Evolutionary conservation across 2,888 invertebrate genomes (phyloP), one percentile per base, ranked within the genome.

Genomic region (Epicampocera succincta): DNA sequence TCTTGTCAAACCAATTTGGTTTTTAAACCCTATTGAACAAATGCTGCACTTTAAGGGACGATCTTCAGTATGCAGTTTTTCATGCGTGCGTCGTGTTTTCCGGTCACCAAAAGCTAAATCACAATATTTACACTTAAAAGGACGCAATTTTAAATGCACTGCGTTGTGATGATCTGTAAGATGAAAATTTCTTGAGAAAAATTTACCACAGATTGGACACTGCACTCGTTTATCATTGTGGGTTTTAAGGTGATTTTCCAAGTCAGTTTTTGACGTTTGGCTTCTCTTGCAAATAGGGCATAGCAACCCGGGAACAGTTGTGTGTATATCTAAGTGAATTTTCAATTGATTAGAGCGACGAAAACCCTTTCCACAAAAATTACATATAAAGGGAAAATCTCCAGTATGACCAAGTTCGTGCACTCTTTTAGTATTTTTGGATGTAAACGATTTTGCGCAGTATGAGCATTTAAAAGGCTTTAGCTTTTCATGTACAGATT

Each of bases 231-330:
- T 74, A 25, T 73, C 82, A 50, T 63, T 33, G 50, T 84, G 84
- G 3, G 12, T 29, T 61, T 66, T 52, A 21, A 84, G 40, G 33
- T 84, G 84, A 17, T 74, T 61, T 40, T 72, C 56, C 15, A 84
- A 46, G 42, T 78, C 77, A 33, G 60, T 52, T 15, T 25, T n/a
- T 15, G 77, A 50, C n/a, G 42, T 40, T 63, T 80, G 80, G 6
- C 65, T 52, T 60, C 84, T 80, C 63, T 83, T 77, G 19, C 84
- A 84, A 60, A 84, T 80, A 11, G 73, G 74, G 58, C 84, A 84
- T 17, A 84, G 21, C 12, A 84, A 66, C 6, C 80, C 80, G 11
- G 69, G 58, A 17, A n/a, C 61, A 33, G 77, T 71, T 11, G 80
- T 78, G 72, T 84, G 84, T 38, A 61, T 69, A 63, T 84, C 83